A percentile compares a stretch with the other conserved stretches of the same genome.
Conservation (phyloP, 2,797 vertebrate genomes). For the Spinus pinus region DNA sequence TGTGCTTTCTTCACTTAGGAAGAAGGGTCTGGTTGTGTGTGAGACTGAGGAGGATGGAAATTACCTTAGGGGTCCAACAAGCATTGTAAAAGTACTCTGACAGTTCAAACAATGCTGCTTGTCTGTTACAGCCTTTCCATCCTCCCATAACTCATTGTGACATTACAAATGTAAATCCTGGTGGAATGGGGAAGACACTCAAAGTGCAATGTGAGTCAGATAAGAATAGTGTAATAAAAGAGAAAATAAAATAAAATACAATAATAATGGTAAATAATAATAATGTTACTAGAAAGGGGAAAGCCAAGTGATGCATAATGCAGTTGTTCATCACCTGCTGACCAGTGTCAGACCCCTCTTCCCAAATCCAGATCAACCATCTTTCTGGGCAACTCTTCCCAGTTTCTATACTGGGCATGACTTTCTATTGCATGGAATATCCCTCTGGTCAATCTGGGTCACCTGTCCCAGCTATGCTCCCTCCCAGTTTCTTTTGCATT, state of each 20-base stretch:
- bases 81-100: background rate
- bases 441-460: background rate
- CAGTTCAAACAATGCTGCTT: background rate
- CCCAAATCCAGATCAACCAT: background rate
- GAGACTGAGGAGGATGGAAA: background rate
- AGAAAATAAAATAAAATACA: background rate
- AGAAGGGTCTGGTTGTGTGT: background rate
- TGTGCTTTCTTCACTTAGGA: background rate
- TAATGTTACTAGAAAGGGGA: background rate
- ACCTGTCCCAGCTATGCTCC: background rate
- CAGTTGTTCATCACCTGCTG: background rate
- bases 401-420: background rate
- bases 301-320: background rate
- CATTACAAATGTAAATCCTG: background rate
- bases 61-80: background rate
- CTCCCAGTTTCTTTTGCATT: background rate
- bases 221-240: background rate
- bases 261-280: background rate
- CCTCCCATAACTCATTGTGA: background rate
- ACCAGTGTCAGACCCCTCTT: background rate
- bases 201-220: background rate
- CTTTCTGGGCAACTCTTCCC: background rate
- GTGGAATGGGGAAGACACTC: background rate
- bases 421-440: rapidly evolving
- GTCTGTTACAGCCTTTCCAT: background rate